Base-by-base conservation (phyloP, 1,140 invertebrate species). In the Brachionus asplanchnoidis region DNA sequence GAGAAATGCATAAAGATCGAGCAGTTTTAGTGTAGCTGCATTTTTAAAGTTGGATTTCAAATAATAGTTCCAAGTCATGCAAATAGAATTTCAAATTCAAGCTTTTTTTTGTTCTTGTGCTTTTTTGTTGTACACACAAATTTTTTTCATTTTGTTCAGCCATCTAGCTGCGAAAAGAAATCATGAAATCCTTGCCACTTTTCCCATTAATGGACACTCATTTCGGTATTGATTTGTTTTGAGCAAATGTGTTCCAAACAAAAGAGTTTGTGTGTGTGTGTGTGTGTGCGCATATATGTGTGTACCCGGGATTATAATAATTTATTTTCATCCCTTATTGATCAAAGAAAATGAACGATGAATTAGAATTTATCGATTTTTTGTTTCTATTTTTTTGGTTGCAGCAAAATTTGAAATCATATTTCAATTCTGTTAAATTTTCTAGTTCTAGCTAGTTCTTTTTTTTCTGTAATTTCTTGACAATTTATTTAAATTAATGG, bases 311-410 rank as follows among this genome's bases (percentile, higher is more conserved):
- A 73, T 73, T 73, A 73, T 73, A 73, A 73, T 73, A 73, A 73
- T 73, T 73, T 73, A 73, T 73, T 73, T 73, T 73, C 68, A 73
- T 73, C 68, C 68, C 68, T 73, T 73, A 73, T 73, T 73, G 68
- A 73, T 73, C 68, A 73, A 73, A 73, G 40, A 73, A 73, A 40
- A 73, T 73, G 68, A 73, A 73, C 68, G 68, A 73, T 42, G 40
- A 36, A 68, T 68, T 68, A 40, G 66, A 68, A 68, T 73, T 73
- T 73, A 73, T 73, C 68, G 68, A 73, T 73, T 73, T 73, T 73
- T 73, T 73, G 66, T 68, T 68, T 40, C 28, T 73, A 20, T 73
- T 73, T 73, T 73, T 44, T 20, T 73, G 32, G 68, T 73, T 73
- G 32, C 40, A 42, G 17, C 32, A 32, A 68, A 68, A 68, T 68